Percentiles rank a stretch among this genome's conserved stretches.
Conservation (phyloP, 2,888 invertebrate species). For the Parasteatoda lunata region DNA sequence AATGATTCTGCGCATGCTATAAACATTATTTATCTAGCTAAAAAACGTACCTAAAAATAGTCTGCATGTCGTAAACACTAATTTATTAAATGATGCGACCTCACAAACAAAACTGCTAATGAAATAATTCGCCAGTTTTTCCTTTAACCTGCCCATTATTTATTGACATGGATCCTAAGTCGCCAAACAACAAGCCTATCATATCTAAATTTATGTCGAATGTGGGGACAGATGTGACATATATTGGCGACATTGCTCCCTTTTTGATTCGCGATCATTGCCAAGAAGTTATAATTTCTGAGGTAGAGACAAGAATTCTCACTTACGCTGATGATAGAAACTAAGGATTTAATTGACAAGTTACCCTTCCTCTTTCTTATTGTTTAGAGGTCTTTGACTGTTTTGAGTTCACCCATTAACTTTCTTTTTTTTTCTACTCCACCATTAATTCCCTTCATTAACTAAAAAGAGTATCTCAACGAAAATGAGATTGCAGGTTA, state of each 20-base stretch:
- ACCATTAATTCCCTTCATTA: background rate
- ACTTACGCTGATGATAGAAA: slow-evolving; percentile 29
- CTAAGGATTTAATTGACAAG: background rate
- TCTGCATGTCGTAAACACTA: background rate
- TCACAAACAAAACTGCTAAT: background rate
- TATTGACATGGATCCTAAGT: slow-evolving; percentile 17
- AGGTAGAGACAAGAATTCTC: slow-evolving; percentile 11
- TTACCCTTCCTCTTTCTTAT: background rate
- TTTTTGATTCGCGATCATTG: slow-evolving; percentile 41
- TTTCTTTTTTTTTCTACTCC: background rate
- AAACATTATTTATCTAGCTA: background rate
- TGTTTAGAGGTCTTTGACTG: background rate
- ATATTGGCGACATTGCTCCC: slow-evolving; percentile 44
- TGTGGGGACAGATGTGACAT: slow-evolving; percentile 25
- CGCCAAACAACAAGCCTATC: slow-evolving; percentile 9
- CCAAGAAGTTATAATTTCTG: background rate
- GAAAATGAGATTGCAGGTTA: too few relatives aligned
- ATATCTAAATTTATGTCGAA: background rate
- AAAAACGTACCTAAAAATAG: background rate
- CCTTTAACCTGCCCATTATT: background rate
- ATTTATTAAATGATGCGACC: background rate
- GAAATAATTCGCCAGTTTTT: background rate
- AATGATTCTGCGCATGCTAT: background rate
- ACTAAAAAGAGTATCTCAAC: background rate
- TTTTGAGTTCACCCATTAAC: background rate